Conservation (phyloP, 2,888 invertebrate genomes). For the Nebria salina region DNA sequence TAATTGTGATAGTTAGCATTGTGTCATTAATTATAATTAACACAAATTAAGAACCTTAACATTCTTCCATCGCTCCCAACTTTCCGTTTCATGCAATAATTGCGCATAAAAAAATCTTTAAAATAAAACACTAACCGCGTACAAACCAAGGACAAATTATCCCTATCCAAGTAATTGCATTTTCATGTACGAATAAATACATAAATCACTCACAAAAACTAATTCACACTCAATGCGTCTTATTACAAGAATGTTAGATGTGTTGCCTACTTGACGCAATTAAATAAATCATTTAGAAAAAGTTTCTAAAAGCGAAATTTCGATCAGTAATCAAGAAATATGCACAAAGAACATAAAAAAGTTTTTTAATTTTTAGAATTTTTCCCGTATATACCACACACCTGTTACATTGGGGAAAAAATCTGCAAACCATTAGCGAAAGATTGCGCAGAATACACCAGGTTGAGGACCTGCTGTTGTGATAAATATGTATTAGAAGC, state of each 20-base stretch:
- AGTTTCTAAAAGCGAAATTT: not conserved
- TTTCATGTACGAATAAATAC: not conserved
- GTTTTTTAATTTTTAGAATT: constrained; percentile 65
- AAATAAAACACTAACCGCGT: not conserved
- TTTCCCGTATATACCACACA: constrained; percentile 75
- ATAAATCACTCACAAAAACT: not conserved
- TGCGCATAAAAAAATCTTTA: not conserved
- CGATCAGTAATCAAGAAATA: not conserved
- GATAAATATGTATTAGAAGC: constrained; percentile 67
- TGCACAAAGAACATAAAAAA: not conserved
- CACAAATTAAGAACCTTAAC: constrained; percentile 35
- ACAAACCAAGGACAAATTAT: not conserved
- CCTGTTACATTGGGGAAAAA: constrained; percentile 71
- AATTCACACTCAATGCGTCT: not conserved
- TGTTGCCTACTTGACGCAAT: not conserved
- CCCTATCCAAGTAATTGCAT: not conserved
- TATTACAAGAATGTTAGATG: not conserved
- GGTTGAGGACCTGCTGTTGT: constrained; percentile 74
- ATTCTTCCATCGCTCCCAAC: constrained; percentile 6
- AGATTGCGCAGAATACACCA: constrained; percentile 72
- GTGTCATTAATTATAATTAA: constrained; percentile 41
- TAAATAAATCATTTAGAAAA: too few species aligned
- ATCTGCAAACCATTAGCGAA: constrained; percentile 69
- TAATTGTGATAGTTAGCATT: not conserved
- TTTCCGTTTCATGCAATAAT: not conserved